Evolutionary conservation across 2,888 invertebrate genomes (phyloP).

Genomic region (Clusia tigrina): DNA sequence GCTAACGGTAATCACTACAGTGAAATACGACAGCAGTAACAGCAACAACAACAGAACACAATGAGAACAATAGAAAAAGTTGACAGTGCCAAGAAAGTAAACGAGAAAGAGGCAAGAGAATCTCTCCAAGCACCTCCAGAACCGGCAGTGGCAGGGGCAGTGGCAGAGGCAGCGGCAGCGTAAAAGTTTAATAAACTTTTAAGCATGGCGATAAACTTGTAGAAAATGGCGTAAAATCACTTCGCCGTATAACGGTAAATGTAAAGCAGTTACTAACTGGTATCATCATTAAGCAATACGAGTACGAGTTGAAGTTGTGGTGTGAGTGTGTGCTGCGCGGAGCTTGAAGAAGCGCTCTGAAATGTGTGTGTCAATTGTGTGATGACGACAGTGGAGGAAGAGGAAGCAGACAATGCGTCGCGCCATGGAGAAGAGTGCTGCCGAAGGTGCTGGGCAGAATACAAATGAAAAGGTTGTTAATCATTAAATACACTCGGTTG

Average conservation of each 20-base stretch:
- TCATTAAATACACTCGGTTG: background rate
- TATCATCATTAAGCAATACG: too few species aligned
- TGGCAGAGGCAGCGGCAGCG: background rate
- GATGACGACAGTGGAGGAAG: conserved; percentile 22
- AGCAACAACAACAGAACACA: conserved; percentile 19
- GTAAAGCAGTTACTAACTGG: conserved; percentile 22
- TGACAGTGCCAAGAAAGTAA: background rate
- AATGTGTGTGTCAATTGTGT: conserved; percentile 35
- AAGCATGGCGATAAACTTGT: conserved; percentile 28
- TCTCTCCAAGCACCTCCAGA: too few species aligned
- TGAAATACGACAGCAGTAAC: conserved; percentile 16
- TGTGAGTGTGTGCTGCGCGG: too few species aligned
- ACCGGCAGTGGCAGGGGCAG: background rate
- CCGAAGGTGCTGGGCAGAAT: background rate
- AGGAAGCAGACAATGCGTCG: conserved; percentile 24
- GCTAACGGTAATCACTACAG: conserved; percentile 18
- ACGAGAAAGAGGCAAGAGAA: background rate
- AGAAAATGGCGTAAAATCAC: conserved; percentile 6
- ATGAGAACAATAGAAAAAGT: conserved; percentile 9
- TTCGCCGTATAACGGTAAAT: conserved; percentile 25
- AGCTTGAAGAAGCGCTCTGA: conserved; percentile 19
- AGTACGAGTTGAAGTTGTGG: too few species aligned
- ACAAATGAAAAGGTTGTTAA: too few species aligned
- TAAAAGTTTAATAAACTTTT: conserved; percentile 39
- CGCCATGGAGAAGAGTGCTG: background rate